Evolutionary conservation across 2,888 invertebrate genomes (phyloP).

Genomic region (Euproctis similis): DNA sequence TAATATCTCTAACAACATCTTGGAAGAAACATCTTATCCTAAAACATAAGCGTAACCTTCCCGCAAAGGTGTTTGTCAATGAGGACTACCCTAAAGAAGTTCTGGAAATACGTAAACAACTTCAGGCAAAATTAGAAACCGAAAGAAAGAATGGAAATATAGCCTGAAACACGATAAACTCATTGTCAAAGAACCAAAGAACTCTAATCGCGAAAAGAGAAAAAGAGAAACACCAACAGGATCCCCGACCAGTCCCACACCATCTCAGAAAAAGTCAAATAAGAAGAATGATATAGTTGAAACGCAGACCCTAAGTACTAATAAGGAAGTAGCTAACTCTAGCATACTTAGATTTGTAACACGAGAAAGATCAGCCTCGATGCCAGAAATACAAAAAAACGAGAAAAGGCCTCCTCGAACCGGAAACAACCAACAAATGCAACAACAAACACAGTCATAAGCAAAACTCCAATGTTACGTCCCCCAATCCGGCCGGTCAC

Average conservation of each 20-base stretch:
- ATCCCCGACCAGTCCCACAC: slow-evolving; percentile 1
- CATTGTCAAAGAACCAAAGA: slow-evolving; percentile 3
- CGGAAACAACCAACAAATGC: neutral
- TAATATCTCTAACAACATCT: neutral
- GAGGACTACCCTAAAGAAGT: slow-evolving; percentile 9
- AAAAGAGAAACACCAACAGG: slow-evolving; percentile 4
- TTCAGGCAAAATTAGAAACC: slow-evolving; percentile 8
- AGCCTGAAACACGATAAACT: slow-evolving; percentile 9
- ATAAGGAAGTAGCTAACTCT: neutral
- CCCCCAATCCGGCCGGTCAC: slow-evolving; percentile 1
- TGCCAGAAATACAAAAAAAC: neutral
- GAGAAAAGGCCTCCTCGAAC: neutral
- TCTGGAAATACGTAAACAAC: slow-evolving; percentile 6
- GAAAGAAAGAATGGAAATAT: slow-evolving; percentile 9
- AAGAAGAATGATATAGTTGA: neutral
- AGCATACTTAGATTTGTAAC: neutral
- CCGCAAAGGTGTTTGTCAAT: too few species aligned
- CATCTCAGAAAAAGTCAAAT: neutral
- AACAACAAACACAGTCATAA: neutral
- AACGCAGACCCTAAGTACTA: neutral
- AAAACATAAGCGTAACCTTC: slow-evolving; percentile 5
- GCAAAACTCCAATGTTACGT: neutral
- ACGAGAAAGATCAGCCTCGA: neutral
- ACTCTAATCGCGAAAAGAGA: slow-evolving; percentile 4
- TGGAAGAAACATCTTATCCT: slow-evolving; percentile 7